Evolutionary conservation across 2,113 vertebrate genomes (phyloP).

Genomic region (Brevimyrus niger): DNA sequence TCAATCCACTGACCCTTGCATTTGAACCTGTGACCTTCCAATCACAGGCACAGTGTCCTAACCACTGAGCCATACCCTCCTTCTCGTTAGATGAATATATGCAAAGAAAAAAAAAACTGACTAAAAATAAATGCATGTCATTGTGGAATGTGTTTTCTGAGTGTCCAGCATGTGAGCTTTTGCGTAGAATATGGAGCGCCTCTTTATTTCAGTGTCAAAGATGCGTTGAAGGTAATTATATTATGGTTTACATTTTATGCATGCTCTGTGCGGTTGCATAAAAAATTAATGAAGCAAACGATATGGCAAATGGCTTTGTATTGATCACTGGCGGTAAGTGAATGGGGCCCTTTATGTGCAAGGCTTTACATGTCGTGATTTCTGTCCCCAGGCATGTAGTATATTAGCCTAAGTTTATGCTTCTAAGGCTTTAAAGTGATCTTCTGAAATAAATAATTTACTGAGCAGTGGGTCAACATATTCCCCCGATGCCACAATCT

Average conservation of each 20-base stretch:
- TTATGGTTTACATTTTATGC: neutral
- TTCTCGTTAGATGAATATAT: neutral
- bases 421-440: neutral
- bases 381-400: neutral
- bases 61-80: neutral
- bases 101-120: neutral
- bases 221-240: neutral
- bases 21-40: neutral
- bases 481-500: neutral
- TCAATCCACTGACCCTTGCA: neutral
- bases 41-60: neutral
- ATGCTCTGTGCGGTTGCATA: neutral
- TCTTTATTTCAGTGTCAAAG: neutral
- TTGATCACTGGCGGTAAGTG: neutral
- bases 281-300: constrained; percentile 3
- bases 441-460: neutral
- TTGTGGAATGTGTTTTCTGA: neutral
- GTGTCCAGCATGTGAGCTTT: neutral
- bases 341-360: neutral
- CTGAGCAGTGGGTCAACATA: neutral
- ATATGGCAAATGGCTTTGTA: neutral
- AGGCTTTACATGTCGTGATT: neutral
- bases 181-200: neutral
- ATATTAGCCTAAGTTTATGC: neutral
- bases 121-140: neutral